Base-by-base conservation (phyloP, 2,888 invertebrate genomes). In the Andrena flavipes region DNA sequence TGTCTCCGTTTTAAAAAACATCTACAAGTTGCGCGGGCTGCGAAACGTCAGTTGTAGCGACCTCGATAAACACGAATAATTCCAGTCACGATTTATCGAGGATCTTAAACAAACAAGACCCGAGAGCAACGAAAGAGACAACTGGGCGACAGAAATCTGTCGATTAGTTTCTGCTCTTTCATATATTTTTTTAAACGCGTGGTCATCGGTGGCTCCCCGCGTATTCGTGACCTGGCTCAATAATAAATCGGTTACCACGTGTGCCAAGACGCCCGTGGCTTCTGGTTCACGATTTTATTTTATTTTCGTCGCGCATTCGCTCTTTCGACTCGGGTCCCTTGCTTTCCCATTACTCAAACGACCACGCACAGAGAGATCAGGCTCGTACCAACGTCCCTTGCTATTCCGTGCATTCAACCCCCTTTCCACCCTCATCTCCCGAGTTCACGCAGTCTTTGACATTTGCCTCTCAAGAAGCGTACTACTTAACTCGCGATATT, bases 191-290 rank as follows among this genome's bases (percentile, higher is more conserved):
- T 42, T 16, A n/a, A 16, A 29, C 3, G 5, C 42, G 29, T 59
- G 64, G 64, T 89, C 88, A 91, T 88, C 88, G 91, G 91, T 88
- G 87, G 84, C 79, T 87, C 71, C 81, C 75, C 65, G 87, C 90
- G 85, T 65, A 84, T 83, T 82, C 83, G 78, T 83, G 83, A 83
- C 83, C 83, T 74, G 83, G 77, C 82, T 83, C 83, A 83, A 82
- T 82, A 83, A 77, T 82, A 83, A 82, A 83, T 82, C 71, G 82
- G 82, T 82, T 83, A 69, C 64, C 76, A 7, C 76, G 54, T 56
- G 71, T 89, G 90, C 90, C 90, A 90, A 89, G 81, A 91, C 68
- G 75, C 51, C 72, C 79, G 63, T 63, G 68, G 59, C 35, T 80
- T 82, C 80, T 79, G 84, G 73, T 84, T 84, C 89, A 81, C 79